Conservation (phyloP, 1,140 invertebrate genomes). For the Pseudomyrmex gracilis region DNA sequence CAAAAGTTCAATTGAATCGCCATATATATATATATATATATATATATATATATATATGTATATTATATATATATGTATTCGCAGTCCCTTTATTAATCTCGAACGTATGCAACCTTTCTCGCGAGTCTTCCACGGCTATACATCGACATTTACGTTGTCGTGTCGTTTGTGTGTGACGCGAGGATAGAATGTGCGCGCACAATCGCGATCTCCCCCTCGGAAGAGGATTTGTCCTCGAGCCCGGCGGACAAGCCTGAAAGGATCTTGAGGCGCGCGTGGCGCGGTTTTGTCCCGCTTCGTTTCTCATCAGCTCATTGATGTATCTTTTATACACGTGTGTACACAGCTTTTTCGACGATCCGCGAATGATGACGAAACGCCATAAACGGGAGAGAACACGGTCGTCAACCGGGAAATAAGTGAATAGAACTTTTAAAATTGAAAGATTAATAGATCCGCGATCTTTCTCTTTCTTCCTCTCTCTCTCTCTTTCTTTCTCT, state of each 20-base stretch:
- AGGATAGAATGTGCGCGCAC: constrained; percentile 34
- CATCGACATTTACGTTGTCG: constrained; percentile 69
- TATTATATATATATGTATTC: too few species aligned
- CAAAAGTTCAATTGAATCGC: too few species aligned
- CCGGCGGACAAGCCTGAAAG: background rate
- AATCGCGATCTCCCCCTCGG: constrained; percentile 34
- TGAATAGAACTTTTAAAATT: constrained; percentile 14
- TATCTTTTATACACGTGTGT: too few species aligned
- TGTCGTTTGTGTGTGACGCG: constrained; percentile 64
- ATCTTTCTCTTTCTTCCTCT: background rate
- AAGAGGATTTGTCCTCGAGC: constrained; percentile 37
- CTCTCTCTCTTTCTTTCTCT: background rate
- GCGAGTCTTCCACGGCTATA: constrained; percentile 62
- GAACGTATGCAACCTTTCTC: constrained; percentile 69
- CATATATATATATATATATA: too few species aligned
- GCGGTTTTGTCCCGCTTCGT: constrained; percentile 4
- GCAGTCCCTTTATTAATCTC: constrained; percentile 66
- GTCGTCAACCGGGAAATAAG: background rate
- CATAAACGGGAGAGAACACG: background rate
- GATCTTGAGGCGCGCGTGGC: constrained; percentile 15
- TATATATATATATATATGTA: too few species aligned
- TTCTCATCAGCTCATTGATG: background rate
- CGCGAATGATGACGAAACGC: background rate
- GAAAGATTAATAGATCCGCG: constrained; percentile 3
- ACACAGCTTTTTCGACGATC: background rate